A percentile compares a stretch with the other conserved stretches of the same genome.
These are phyloP conservation scores for Thumatha senex DNA, from an alignment of 2,888 invertebrate species.

Conservation along the genomic window DNA sequence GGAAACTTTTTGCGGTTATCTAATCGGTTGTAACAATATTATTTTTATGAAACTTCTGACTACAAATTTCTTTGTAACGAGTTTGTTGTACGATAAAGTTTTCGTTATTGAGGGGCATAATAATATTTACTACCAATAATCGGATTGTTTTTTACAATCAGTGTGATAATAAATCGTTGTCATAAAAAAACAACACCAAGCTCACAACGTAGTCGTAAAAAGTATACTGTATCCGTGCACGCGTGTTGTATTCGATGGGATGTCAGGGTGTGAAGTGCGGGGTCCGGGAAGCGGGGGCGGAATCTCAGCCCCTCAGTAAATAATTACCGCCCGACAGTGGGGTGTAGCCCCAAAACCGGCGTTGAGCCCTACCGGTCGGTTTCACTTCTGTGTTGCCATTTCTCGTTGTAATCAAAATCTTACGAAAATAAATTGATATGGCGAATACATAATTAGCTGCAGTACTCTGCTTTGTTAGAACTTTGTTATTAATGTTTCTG, in stretches of 20 bases:
- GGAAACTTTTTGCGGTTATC: conserved; percentile 16
- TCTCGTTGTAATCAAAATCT: conserved; percentile 36
- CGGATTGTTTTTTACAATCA: conserved; percentile 3
- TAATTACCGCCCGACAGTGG: conserved; percentile 68
- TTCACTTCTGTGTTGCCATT: conserved; percentile 33
- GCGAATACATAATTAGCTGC: conserved; percentile 28
- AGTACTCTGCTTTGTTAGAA: conserved; percentile 7
- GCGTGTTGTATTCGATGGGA: conserved; percentile 35
- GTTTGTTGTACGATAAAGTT: conserved; percentile 9
- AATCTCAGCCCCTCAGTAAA: conserved; percentile 73
- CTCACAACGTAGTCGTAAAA: conserved; percentile 32
- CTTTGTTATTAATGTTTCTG: conserved; percentile 9
- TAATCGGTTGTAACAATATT: conserved; percentile 12
- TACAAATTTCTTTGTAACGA: conserved; percentile 1
- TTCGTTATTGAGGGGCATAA: conserved; percentile 3
- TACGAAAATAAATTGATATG: conserved; percentile 31
- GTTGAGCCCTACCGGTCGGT: conserved; percentile 33
- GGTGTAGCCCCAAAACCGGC: conserved; percentile 57
- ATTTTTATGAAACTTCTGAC: conserved; percentile 11
- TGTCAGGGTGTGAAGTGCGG: conserved; percentile 35
- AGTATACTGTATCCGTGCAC: conserved; percentile 22
- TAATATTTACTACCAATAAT: not conserved
- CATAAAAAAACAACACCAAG: conserved; percentile 22
- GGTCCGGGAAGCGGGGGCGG: conserved; percentile 46
- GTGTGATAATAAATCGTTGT: conserved; percentile 12